Percentiles rank a stretch among this genome's conserved stretches.
Conservation (phyloP, 2,888 invertebrate species). For the Helleia helle region DNA sequence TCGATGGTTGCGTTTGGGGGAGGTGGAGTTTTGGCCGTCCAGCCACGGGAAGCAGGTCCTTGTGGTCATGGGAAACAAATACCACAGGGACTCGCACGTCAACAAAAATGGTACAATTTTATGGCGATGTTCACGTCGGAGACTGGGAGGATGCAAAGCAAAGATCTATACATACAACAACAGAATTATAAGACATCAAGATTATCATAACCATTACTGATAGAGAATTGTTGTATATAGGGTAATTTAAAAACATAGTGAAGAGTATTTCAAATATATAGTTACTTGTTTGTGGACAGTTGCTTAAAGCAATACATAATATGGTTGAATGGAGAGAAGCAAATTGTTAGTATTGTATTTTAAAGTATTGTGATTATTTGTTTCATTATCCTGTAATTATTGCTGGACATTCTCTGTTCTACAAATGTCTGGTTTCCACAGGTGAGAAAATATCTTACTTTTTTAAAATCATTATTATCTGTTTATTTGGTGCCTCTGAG, state of each 20-base stretch:
- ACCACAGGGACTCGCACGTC: constrained; percentile 21
- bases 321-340: background rate
- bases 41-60: constrained; percentile 8
- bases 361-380: too few relatives aligned
- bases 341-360: too few relatives aligned
- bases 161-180: constrained; percentile 5
- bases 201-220: constrained; percentile 11
- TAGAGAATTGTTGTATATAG: background rate
- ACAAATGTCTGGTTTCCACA: too few relatives aligned
- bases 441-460: too few relatives aligned
- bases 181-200: background rate
- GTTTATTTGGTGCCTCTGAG: too few relatives aligned
- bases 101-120: constrained; percentile 9
- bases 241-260: background rate
- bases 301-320: background rate
- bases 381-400: too few relatives aligned
- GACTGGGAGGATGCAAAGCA: constrained; percentile 13
- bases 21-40: constrained; percentile 4
- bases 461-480: too few relatives aligned
- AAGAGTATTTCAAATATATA: background rate
- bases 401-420: too few relatives aligned
- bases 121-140: constrained; percentile 32
- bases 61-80: constrained; percentile 24
- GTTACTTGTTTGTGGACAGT: background rate
- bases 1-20: background rate